phyloP scores from a whole-genome alignment of 1,140 invertebrate genomes.

The Belonocnema kinseyi region DNA sequence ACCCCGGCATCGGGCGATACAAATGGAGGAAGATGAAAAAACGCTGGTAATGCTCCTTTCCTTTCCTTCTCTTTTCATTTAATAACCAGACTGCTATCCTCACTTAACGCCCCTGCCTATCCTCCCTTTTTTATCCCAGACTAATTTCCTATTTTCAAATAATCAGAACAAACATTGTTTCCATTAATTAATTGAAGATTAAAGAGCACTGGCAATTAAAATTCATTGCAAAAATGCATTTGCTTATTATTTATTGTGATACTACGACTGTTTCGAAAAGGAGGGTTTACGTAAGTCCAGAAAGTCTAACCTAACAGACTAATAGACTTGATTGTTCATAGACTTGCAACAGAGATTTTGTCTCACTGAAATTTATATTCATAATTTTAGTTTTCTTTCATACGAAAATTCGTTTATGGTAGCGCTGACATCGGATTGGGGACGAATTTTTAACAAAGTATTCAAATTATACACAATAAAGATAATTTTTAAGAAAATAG shows the following conservation, averaged over 20 bases:
- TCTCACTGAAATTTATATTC: too few species aligned
- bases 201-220: conserved; percentile 2
- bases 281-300: background rate
- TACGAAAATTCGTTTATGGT: too few species aligned
- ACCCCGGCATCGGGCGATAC: conserved; percentile 47
- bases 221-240: background rate
- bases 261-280: background rate
- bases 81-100: conserved; percentile 20
- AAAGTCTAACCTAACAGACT: background rate
- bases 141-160: conserved; percentile 17
- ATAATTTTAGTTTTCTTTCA: too few species aligned
- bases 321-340: background rate
- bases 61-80: conserved; percentile 24
- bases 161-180: background rate
- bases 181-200: conserved; percentile 19
- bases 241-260: background rate
- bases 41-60: conserved; percentile 15
- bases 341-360: background rate
- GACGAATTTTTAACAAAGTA: background rate
- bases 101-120: conserved; percentile 2
- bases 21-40: conserved; percentile 60
- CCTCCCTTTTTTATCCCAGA: conserved; percentile 20
- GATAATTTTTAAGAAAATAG: too few species aligned
- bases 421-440: background rate
- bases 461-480: too few species aligned